Base-by-base conservation (phyloP, 1,140 invertebrate genomes). In the Andrena cerasifolii region DNA sequence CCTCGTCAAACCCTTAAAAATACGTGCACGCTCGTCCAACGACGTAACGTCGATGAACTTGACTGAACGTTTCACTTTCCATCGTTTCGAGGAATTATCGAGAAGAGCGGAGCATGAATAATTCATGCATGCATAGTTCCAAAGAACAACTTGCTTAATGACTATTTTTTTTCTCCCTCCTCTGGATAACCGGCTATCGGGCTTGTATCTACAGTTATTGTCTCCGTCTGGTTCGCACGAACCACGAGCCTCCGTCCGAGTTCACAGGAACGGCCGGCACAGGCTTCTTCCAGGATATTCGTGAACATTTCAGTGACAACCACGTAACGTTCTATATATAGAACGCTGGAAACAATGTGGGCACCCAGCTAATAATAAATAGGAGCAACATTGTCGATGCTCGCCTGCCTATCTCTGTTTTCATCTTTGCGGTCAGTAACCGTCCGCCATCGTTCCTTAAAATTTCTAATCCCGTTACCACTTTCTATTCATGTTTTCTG, bases 121-220 rank as follows among this genome's bases (percentile, higher is more conserved):
- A 84, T 83, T 84, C 78, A 84, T 84, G 78, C 70, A 28, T 73
- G 66, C 83, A 79, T 79, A 77, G 83, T 84, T 84, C 83, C 83
- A 83, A 75, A 84, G 83, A 74, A 84, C 68, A 81, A 83, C 63
- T 79, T 76, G 75, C 78, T 84, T 84, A 84, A 84, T 84, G 78
- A 68, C 74, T 73, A 43, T 58, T 72, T 75, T 77, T 83, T 77
- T 83, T 77, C 33, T 40, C 59, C 28, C 2, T 47, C 66, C 36
- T 40, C 58, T 43, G 43, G 53, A 76, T 77, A 73, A 58, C 49
- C 26, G 40, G 59, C 66, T 51, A 59, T 70, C 66, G 43, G 51
- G 47, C 53, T 67, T 51, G 36, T 81, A 59, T 74, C 62, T 65
- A 53, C 79, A 59, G 26, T 82, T 74, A 82, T 76, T 75, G 79